phyloP scores from a whole-genome alignment of 1,140 invertebrate species.

The Nebria ingens region DNA sequence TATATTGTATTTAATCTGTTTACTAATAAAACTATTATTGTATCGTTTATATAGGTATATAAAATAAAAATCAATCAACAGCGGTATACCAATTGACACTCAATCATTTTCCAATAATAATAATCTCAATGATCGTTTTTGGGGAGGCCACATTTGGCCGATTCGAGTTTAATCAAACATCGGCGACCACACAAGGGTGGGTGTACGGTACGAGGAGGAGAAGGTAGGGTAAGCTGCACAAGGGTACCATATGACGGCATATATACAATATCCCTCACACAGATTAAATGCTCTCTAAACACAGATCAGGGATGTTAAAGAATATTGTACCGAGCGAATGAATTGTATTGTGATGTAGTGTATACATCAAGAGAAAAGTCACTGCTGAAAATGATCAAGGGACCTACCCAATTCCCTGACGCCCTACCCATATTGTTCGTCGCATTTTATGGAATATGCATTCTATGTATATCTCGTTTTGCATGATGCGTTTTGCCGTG shows the following conservation, averaged over 20 bases:
- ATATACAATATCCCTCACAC: not conserved
- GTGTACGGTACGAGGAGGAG: not conserved
- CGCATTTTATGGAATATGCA: not conserved
- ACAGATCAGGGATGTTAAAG: conserved; percentile 5
- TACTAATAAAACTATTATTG: no score
- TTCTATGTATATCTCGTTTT: no score
- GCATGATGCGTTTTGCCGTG: no score
- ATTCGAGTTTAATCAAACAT: not conserved
- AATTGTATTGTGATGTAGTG: not conserved
- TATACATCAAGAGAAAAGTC: not conserved
- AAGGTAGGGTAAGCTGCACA: not conserved
- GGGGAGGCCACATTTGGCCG: not conserved
- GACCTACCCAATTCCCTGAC: not conserved
- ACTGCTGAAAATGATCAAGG: conserved; percentile 4
- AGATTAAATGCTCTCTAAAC: conserved; percentile 9
- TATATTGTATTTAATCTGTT: no score
- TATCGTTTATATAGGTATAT: no score
- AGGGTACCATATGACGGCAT: not conserved
- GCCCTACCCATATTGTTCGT: not conserved
- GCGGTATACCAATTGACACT: no score
- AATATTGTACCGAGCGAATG: no score
- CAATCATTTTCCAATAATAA: conserved; percentile 9
- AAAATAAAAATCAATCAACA: no score
- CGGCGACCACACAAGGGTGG: not conserved
- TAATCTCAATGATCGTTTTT: not conserved